phyloP scores from a whole-genome alignment of 2,888 invertebrate genomes.

The Amblyteles armatorius region DNA sequence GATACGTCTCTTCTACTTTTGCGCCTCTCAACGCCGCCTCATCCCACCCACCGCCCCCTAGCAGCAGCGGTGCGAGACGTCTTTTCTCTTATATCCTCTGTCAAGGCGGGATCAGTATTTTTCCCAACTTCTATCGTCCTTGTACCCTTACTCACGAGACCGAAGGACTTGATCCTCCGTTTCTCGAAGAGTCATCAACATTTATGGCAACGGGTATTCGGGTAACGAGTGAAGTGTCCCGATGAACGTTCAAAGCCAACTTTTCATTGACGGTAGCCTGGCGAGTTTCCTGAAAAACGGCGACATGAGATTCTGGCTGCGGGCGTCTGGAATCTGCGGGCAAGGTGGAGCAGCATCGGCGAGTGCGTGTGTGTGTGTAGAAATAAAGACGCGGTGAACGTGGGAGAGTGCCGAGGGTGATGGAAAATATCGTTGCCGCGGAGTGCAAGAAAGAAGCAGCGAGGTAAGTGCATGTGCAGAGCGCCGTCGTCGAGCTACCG shows the following conservation, averaged over 20 bases:
- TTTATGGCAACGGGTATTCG: slow-evolving; percentile 7
- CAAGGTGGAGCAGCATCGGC: background rate
- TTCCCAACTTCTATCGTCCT: slow-evolving; percentile 27
- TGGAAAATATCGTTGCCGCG: background rate
- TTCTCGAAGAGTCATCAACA: slow-evolving; percentile 17
- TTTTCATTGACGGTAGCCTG: background rate
- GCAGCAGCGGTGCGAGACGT: slow-evolving; percentile 36
- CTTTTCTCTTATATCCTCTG: slow-evolving; percentile 57
- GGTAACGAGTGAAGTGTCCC: background rate
- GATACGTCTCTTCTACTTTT: slow-evolving; percentile 57
- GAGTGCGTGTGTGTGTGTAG: background rate
- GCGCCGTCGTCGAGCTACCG: slow-evolving; percentile 42
- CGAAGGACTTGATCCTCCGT: slow-evolving; percentile 18
- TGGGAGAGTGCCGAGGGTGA: background rate
- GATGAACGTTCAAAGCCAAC: background rate
- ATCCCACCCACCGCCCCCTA: slow-evolving; percentile 2
- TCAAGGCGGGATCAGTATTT: slow-evolving; percentile 54
- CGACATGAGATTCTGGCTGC: background rate
- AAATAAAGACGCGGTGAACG: background rate
- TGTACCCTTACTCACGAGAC: slow-evolving; percentile 26
- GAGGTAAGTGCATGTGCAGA: background rate
- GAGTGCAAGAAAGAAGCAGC: slow-evolving; percentile 5
- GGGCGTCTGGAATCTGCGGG: slow-evolving; percentile 4
- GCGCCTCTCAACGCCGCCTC: slow-evolving; percentile 47
- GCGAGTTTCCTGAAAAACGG: background rate